Percentiles rank a stretch among this genome's conserved stretches.
Evolutionary conservation across 2,888 invertebrate species (phyloP).

Genomic region (Tachina lurida): DNA sequence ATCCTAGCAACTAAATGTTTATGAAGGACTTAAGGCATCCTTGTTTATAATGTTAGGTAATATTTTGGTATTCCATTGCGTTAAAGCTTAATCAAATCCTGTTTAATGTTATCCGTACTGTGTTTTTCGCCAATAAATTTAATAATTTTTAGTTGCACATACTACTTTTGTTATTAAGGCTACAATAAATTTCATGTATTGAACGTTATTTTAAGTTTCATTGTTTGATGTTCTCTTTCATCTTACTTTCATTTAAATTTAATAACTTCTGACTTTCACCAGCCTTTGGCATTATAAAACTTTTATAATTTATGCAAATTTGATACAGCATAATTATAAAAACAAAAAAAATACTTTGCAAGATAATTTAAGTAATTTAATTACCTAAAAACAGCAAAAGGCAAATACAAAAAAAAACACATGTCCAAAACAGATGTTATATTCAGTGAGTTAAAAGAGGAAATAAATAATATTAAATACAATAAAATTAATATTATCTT

Average conservation of each 20-base stretch:
- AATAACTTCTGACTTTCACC: slow-evolving; percentile 58
- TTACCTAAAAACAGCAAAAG: slow-evolving; percentile 26
- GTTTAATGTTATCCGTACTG: too few relatives aligned
- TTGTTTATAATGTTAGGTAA: too few relatives aligned
- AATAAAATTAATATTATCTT: background rate
- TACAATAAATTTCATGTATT: background rate
- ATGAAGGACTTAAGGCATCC: too few relatives aligned
- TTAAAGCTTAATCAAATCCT: too few relatives aligned
- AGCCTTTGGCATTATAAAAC: slow-evolving; percentile 62
- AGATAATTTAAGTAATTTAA: slow-evolving; percentile 56
- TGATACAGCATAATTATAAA: too few relatives aligned
- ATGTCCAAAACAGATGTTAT: slow-evolving; percentile 65
- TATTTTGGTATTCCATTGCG: too few relatives aligned
- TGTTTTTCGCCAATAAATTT: too few relatives aligned
- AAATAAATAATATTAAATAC: slow-evolving; percentile 19
- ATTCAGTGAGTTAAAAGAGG: slow-evolving; percentile 13
- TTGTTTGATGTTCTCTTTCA: background rate
- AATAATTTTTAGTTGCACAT: too few relatives aligned
- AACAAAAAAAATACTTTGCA: too few relatives aligned
- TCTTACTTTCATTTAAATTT: slow-evolving; percentile 57
- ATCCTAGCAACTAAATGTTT: too few relatives aligned
- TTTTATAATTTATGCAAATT: slow-evolving; percentile 62
- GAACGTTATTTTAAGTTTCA: background rate
- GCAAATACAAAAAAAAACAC: background rate
- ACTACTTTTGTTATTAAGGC: too few relatives aligned